Conservation (phyloP, 2,888 invertebrate genomes). For the Drosophila austrosaltans region DNA sequence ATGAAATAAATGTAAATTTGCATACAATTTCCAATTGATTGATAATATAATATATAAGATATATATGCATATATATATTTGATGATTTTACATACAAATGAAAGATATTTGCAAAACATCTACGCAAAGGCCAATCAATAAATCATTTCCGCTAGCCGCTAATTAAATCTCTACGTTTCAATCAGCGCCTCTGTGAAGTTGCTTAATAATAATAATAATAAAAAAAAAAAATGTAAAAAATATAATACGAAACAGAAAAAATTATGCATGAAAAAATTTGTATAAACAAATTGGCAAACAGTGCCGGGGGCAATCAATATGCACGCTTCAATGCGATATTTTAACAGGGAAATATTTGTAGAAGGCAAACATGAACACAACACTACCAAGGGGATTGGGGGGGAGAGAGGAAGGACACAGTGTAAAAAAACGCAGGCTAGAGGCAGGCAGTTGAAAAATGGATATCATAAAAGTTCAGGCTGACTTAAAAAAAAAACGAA, state of each 20-base stretch:
- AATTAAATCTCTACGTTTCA: constrained; percentile 57
- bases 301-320: constrained; percentile 17
- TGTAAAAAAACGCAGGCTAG: not conserved
- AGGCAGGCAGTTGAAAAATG: constrained; percentile 12
- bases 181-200: constrained; percentile 22
- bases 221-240: constrained; percentile 3
- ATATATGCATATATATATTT: not conserved
- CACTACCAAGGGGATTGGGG: not conserved
- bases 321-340: constrained; percentile 11
- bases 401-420: not conserved
- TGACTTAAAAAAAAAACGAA: constrained; percentile 19
- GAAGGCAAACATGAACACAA: constrained; percentile 24
- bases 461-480: constrained; percentile 35
- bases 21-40: not conserved
- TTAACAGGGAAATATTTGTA: constrained; percentile 27
- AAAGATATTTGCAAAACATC: constrained; percentile 6
- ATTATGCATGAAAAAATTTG: constrained; percentile 13
- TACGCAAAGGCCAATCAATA: constrained; percentile 57
- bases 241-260: not conserved
- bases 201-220: constrained; percentile 1
- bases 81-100: constrained; percentile 2
- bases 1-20: not conserved
- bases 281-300: constrained; percentile 12
- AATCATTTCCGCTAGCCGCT: constrained; percentile 54
- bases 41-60: not conserved